Conservation (phyloP, 2,888 invertebrate species). For the Trachelus stipa region DNA sequence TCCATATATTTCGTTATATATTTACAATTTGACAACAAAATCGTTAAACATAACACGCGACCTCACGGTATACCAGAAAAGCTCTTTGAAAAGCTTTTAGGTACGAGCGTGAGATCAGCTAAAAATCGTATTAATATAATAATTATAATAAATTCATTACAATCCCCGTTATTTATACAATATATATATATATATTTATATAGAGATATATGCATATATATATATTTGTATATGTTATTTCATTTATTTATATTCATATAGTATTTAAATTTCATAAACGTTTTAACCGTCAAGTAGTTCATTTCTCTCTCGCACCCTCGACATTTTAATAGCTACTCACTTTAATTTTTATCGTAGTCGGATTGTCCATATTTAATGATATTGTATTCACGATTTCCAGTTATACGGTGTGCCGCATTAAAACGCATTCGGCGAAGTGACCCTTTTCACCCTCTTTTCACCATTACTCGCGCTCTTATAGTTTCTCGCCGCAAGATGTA, state of each 20-base stretch:
- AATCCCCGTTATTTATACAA: conserved; percentile 33
- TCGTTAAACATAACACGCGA: conserved; percentile 52
- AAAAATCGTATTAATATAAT: conserved; percentile 46
- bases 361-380: conserved; percentile 62
- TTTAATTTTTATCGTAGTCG: conserved; percentile 45
- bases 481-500: background rate
- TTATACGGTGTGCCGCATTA: conserved; percentile 18
- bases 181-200: background rate
- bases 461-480: conserved; percentile 10
- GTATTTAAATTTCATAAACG: conserved; percentile 47
- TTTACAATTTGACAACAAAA: conserved; percentile 62
- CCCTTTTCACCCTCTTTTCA: conserved; percentile 17
- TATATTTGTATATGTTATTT: conserved; percentile 37
- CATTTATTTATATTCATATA: conserved; percentile 41
- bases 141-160: conserved; percentile 53
- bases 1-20: conserved; percentile 62
- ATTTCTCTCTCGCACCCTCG: background rate
- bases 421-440: conserved; percentile 15
- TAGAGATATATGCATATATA: conserved; percentile 7
- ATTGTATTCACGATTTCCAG: conserved; percentile 38
- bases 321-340: background rate
- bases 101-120: conserved; percentile 46
- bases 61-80: conserved; percentile 46
- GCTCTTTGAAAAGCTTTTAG: conserved; percentile 31
- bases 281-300: conserved; percentile 19